Evolutionary conservation across 2,888 invertebrate genomes (phyloP).

Genomic region (Clivina fossor): DNA sequence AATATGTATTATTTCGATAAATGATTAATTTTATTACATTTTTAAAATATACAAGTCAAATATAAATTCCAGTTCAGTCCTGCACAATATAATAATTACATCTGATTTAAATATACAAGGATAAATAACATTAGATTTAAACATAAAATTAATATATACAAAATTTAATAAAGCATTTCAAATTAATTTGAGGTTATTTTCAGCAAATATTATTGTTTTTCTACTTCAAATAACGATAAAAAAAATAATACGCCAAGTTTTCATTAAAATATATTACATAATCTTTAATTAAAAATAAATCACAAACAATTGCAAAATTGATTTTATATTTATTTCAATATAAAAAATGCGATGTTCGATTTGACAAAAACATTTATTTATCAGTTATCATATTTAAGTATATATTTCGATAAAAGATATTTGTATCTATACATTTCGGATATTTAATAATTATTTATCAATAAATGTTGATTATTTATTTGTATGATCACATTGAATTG

Average conservation of each 20-base stretch:
- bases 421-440: too few species aligned
- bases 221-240: too few species aligned
- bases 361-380: too few species aligned
- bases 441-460: conserved; percentile 16
- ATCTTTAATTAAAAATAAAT: too few species aligned
- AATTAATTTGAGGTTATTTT: background rate
- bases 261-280: too few species aligned
- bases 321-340: too few species aligned
- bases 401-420: too few species aligned
- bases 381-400: too few species aligned
- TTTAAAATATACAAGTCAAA: conserved; percentile 33
- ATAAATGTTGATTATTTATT: conserved; percentile 16
- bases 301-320: too few species aligned
- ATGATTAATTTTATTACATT: conserved; percentile 29
- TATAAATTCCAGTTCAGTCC: conserved; percentile 33
- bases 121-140: conserved; percentile 32
- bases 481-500: conserved; percentile 27
- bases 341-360: too few species aligned
- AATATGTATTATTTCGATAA: conserved; percentile 2
- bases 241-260: too few species aligned
- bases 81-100: conserved; percentile 31
- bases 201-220: background rate
- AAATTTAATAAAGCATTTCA: conserved; percentile 30
- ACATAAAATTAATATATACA: conserved; percentile 35
- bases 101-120: conserved; percentile 31